Percentiles rank a stretch among this genome's conserved stretches.
These are phyloP conservation scores for Cylindroiulus punctatus DNA, from an alignment of 2,888 invertebrate genomes.

Conservation along the genomic window DNA sequence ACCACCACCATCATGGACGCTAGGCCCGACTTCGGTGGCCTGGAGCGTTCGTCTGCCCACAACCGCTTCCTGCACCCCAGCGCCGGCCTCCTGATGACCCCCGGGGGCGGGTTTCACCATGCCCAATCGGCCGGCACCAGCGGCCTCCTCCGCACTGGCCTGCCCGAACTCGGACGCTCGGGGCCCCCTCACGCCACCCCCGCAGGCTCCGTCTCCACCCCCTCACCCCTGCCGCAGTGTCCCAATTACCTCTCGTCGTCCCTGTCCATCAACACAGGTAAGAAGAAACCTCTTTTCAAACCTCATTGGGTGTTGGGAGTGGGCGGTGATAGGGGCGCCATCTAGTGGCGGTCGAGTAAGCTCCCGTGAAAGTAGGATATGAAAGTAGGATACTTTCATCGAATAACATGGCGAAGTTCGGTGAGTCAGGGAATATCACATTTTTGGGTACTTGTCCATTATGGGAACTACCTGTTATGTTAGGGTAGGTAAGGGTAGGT, in stretches of 20 bases:
- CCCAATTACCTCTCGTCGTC: constrained; percentile 53
- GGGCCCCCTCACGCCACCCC: constrained; percentile 55
- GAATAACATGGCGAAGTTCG: too few species aligned
- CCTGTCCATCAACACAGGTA: constrained; percentile 55
- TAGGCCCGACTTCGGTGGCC: constrained; percentile 47
- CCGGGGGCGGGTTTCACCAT: constrained; percentile 44
- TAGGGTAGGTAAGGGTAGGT: too few species aligned
- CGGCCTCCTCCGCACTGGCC: constrained; percentile 51
- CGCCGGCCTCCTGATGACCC: constrained; percentile 48
- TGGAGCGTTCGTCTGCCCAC: constrained; percentile 26
- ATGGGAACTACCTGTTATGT: too few species aligned
- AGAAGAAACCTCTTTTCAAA: background rate
- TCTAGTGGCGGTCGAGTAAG: too few species aligned
- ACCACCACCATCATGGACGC: background rate
- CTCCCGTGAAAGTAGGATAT: too few species aligned
- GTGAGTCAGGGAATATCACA: too few species aligned
- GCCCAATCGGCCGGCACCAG: constrained; percentile 44
- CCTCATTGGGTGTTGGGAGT: too few species aligned
- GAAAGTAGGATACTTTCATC: too few species aligned
- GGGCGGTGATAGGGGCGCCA: too few species aligned
- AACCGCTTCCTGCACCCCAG: constrained; percentile 11
- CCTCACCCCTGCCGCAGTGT: constrained; percentile 55
- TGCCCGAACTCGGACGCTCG: constrained; percentile 51
- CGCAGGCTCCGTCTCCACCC: constrained; percentile 55
- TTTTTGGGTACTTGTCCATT: too few species aligned